Evolutionary conservation across 2,113 vertebrate genomes (phyloP).

Genomic region (Gavialis gangeticus): DNA sequence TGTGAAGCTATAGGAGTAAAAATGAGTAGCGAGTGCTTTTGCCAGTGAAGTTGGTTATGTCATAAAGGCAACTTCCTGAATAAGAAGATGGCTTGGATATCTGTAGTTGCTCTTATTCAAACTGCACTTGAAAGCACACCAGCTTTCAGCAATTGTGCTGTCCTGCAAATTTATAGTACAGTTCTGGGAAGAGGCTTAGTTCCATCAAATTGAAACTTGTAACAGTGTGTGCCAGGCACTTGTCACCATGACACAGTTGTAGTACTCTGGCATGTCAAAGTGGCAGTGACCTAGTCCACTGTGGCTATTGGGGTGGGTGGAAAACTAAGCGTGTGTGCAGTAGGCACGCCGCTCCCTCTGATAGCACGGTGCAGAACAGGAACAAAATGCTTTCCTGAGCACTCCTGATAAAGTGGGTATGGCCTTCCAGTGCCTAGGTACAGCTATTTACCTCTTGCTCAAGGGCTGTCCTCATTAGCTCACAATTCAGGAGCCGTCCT

Average conservation of each 20-base stretch:
- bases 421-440: not conserved
- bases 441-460: not conserved
- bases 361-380: no score
- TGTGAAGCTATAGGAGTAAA: not conserved
- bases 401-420: not conserved
- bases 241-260: not conserved
- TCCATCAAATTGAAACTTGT: not conserved
- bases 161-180: not conserved
- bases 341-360: not conserved
- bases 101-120: not conserved
- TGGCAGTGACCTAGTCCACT: accelerated
- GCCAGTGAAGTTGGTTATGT: not conserved
- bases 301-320: not conserved
- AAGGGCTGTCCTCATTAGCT: no score
- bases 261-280: not conserved
- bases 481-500: not conserved
- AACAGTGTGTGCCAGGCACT: not conserved
- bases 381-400: not conserved
- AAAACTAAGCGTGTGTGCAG: not conserved
- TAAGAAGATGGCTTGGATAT: not conserved
- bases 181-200: not conserved
- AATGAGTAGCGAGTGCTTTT: accelerated
- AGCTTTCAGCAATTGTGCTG: not conserved
- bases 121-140: accelerated
- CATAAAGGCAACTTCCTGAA: not conserved